Evolutionary conservation across 2,113 vertebrate genomes (phyloP), one percentile per base, ranked within the genome.

Genomic region (Cynopterus brachyotis): DNA sequence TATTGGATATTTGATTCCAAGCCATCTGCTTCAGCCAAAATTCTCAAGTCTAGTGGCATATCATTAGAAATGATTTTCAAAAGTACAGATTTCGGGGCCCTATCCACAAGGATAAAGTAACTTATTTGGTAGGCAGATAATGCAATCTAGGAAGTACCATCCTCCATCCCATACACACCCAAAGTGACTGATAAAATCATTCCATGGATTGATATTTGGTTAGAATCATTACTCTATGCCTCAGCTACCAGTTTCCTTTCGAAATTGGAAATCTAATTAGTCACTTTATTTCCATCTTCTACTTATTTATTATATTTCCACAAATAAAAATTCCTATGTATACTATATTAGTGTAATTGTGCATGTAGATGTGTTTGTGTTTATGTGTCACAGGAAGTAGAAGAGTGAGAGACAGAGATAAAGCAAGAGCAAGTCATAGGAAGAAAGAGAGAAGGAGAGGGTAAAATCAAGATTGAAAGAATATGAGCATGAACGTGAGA

Each of bases 1-100:
- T 93, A 78, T 26, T 92, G 47, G 28, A 50, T 69, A 95, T 47
- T 93, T 88, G 66, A 89, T 92, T 95, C 81, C 40, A 94, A 89
- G 4, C 22, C 28, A 69, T 3, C n/a, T 15, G 64, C 16, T 62
- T 85, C 60, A 95, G 20, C 32, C 72, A 30, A 83, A 82, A 92
- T 17, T 90, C 45, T 94, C 53, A 45, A 85, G 30, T 53, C 55
- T 92, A 83, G 22, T 1, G 84, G 42, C 30, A 30, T 26, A 95
- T 24, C n/a, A 70, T 40, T 57, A 96, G 57, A 57, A 24, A 95
- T 96, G 62, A 85, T 55, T 87, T 90, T 82, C 59, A 6, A 66
- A 95, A 89, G 47, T 66, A 97, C 20, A 73, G 17, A 47, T 75
- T 83, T 67, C 60, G 96, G 82, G 22, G 57, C 32, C 32, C 37